A percentile compares a stretch with the other conserved stretches of the same genome.
Evolutionary conservation across 2,113 vertebrate species (phyloP).

Genomic region (Bubo scandiacus): DNA sequence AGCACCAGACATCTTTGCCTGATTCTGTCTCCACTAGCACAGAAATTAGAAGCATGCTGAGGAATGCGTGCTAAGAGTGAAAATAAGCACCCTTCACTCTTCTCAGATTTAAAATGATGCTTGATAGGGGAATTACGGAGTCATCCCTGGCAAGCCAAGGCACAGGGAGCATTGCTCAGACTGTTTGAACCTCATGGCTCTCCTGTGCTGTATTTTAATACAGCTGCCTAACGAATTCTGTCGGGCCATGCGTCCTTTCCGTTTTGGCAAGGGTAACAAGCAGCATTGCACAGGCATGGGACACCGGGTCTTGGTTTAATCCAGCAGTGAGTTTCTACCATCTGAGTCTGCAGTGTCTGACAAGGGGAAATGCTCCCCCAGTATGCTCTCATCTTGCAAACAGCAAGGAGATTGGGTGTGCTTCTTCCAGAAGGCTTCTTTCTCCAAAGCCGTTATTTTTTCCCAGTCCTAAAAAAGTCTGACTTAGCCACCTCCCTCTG

Average conservation of each 20-base stretch:
- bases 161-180: not conserved
- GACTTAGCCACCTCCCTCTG: not conserved
- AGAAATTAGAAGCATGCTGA: not conserved
- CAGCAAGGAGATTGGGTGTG: not conserved
- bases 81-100: not conserved
- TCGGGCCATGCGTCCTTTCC: not conserved
- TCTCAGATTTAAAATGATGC: not conserved
- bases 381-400: not conserved
- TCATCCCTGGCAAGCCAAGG: not conserved
- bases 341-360: not conserved
- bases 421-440: not conserved
- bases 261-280: accelerated
- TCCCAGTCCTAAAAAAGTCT: not conserved
- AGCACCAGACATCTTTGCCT: not conserved
- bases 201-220: not conserved
- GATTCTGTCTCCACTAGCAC: not conserved
- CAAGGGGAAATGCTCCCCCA: not conserved
- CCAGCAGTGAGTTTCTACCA: accelerated
- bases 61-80: not conserved
- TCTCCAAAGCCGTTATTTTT: not conserved
- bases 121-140: not conserved
- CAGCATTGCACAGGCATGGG: not conserved
- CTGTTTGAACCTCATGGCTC: not conserved
- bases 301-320: not conserved
- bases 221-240: not conserved